A percentile compares a stretch with the other conserved stretches of the same genome.
Evolutionary conservation across 2,797 vertebrate species (phyloP).

Genomic region (Neopelma chrysocephalum): DNA sequence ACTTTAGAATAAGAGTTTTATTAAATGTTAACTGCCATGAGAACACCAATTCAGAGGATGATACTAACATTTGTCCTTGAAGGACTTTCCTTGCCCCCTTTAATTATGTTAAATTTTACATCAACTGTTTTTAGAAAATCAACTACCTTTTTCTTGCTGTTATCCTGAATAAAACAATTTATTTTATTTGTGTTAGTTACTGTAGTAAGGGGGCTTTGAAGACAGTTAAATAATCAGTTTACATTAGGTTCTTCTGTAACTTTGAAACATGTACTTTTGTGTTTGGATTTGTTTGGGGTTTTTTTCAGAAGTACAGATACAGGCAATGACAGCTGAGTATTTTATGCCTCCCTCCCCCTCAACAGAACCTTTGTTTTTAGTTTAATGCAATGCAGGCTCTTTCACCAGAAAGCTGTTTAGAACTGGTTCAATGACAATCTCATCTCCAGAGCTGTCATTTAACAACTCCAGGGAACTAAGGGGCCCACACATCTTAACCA

Average conservation of each 20-base stretch:
- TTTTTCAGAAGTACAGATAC: neutral
- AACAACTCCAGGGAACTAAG: neutral
- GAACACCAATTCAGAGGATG: neutral
- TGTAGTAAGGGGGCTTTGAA: neutral
- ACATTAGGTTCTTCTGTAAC: neutral
- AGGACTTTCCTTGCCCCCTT: rapidly evolving
- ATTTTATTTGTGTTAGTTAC: neutral
- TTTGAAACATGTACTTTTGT: neutral
- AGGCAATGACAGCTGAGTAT: neutral
- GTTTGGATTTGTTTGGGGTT: neutral
- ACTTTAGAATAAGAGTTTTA: neutral
- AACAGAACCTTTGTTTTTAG: neutral
- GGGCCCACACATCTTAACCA: neutral
- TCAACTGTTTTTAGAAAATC: neutral
- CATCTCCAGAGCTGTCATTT: neutral
- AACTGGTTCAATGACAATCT: neutral
- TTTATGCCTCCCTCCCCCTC: neutral
- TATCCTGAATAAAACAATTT: neutral
- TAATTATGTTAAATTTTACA: neutral
- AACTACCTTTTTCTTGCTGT: neutral
- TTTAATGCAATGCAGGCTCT: neutral
- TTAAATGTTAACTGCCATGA: neutral
- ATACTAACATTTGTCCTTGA: neutral
- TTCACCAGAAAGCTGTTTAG: neutral
- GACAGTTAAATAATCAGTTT: neutral